phyloP scores from a whole-genome alignment of 35 echinoderm and acorn worm genomes.

The Heliocidaris erythrogramma region DNA sequence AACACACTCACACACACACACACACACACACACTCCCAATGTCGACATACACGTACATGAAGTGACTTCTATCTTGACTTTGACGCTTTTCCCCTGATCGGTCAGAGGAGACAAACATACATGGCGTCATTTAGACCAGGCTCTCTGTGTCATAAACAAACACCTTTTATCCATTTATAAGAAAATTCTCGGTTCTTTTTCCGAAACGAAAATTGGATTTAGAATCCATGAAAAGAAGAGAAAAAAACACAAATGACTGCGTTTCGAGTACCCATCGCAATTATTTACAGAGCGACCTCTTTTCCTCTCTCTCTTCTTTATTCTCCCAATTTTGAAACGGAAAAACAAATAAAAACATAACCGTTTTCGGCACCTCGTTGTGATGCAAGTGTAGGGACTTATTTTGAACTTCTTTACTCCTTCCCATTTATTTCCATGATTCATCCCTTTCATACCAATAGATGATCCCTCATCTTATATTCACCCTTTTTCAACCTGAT shows the following conservation, averaged over 20 bases:
- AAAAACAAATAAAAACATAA: neutral
- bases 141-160: neutral
- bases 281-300: neutral
- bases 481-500: too few relatives aligned
- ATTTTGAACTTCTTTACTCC: too few relatives aligned
- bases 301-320: neutral
- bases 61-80: neutral
- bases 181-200: neutral
- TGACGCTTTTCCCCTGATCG: neutral
- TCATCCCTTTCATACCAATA: too few relatives aligned
- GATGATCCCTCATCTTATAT: too few relatives aligned
- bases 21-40: neutral
- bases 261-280: neutral
- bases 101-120: neutral
- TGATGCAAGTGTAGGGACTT: too few relatives aligned
- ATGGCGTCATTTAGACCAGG: neutral
- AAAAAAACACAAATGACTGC: neutral
- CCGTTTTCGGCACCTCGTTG: slow-evolving; percentile 6
- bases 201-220: too few relatives aligned
- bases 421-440: too few relatives aligned
- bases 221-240: too few relatives aligned
- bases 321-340: neutral
- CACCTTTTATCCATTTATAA: neutral
- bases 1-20: neutral
- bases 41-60: neutral